Conservation (phyloP, 2,113 vertebrate genomes). For the Orthonyx spaldingii region DNA sequence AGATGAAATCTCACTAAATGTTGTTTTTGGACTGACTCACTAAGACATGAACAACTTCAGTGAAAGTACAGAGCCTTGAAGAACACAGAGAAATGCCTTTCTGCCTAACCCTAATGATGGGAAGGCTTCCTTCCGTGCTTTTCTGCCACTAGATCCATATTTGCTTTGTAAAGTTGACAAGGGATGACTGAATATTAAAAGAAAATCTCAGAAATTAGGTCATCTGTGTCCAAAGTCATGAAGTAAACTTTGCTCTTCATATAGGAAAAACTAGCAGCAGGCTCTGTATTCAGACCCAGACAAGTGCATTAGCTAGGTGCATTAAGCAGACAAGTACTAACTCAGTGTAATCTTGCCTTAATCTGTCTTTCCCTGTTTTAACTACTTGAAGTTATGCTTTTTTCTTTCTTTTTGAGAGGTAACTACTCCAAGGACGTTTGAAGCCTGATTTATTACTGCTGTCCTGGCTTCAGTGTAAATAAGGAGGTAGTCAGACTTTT, state of each 20-base stretch:
- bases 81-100: background rate
- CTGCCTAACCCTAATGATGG: background rate
- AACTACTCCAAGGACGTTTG: background rate
- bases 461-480: background rate
- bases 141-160: background rate
- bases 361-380: background rate
- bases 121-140: background rate
- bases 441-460: background rate
- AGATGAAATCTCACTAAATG: slow-evolving; percentile 29
- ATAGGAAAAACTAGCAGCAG: background rate
- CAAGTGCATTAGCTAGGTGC: background rate
- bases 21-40: background rate
- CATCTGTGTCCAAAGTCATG: background rate
- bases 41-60: background rate
- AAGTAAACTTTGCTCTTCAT: background rate
- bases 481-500: background rate
- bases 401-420: background rate
- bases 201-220: background rate
- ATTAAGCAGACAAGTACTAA: background rate
- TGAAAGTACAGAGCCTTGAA: background rate
- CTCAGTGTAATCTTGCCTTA: background rate
- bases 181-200: background rate
- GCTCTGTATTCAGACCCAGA: background rate
- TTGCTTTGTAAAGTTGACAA: background rate
- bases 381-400: background rate